Percentiles rank a stretch among this genome's conserved stretches.
phyloP scores from a whole-genome alignment of 1,140 invertebrate species.

The Campoletis sonorensis region DNA sequence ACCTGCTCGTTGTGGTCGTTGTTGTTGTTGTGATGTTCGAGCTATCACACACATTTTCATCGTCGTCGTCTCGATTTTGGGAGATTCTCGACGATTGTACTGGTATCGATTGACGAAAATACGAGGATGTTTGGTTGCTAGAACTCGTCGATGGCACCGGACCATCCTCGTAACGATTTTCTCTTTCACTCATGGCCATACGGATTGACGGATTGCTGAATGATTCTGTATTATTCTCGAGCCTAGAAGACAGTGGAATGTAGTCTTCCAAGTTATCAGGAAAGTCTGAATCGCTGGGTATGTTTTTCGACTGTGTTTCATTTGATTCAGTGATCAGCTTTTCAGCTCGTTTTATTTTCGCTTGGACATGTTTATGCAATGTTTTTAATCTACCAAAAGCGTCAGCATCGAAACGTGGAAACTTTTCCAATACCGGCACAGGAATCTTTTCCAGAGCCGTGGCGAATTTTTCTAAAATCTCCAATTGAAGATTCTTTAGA shows the following conservation, averaged over 20 bases:
- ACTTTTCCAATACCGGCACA: slow-evolving; percentile 62
- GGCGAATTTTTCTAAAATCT: slow-evolving; percentile 67
- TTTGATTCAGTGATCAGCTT: slow-evolving; percentile 53
- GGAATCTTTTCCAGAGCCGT: slow-evolving; percentile 65
- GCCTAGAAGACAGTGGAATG: background rate
- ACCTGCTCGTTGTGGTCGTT: background rate
- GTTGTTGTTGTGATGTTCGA: background rate
- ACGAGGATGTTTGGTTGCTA: background rate
- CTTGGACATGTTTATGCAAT: slow-evolving; percentile 67
- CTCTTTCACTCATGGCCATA: background rate
- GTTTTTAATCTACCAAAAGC: slow-evolving; percentile 63
- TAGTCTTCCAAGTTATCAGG: slow-evolving; percentile 34
- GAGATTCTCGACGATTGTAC: background rate
- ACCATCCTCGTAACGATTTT: background rate
- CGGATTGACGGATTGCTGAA: background rate
- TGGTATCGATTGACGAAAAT: background rate
- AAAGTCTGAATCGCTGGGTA: slow-evolving; percentile 3
- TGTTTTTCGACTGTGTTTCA: background rate
- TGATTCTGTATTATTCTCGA: slow-evolving; percentile 11
- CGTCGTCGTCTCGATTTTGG: background rate
- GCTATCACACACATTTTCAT: background rate
- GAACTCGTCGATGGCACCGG: slow-evolving; percentile 13
- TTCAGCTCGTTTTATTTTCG: slow-evolving; percentile 61
- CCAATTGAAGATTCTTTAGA: slow-evolving; percentile 64
- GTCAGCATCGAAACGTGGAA: slow-evolving; percentile 66